A percentile compares a stretch with the other conserved stretches of the same genome.
Conservation (phyloP, 2,113 vertebrate species). For the Dendrocopos noguchii region DNA sequence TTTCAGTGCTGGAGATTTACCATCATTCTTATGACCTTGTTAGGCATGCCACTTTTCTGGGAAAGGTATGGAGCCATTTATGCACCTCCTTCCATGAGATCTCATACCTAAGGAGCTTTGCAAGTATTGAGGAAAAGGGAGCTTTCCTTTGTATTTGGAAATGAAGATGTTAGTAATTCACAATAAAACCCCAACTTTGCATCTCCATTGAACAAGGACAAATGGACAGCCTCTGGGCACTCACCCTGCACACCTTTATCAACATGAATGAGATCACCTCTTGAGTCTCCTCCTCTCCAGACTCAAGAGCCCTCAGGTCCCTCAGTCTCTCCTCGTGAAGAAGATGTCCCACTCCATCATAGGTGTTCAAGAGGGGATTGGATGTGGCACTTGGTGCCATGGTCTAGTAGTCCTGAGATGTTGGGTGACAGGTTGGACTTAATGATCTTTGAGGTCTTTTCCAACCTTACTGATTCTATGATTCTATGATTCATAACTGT, state of each 20-base stretch:
- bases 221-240: not conserved
- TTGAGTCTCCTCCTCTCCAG: too few relatives aligned
- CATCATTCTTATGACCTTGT: slow-evolving; percentile 14
- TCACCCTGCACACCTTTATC: too few relatives aligned
- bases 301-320: too few relatives aligned
- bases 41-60: not conserved
- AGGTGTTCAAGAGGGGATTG: too few relatives aligned
- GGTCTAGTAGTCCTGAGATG: too few relatives aligned
- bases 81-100: not conserved
- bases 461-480: too few relatives aligned
- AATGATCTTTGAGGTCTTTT: too few relatives aligned
- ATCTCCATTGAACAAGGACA: not conserved
- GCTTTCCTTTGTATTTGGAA: not conserved
- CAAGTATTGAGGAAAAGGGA: not conserved
- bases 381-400: too few relatives aligned
- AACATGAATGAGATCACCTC: too few relatives aligned
- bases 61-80: not conserved
- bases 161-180: slow-evolving; percentile 2
- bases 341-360: too few relatives aligned
- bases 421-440: too few relatives aligned
- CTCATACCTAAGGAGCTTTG: not conserved
- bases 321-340: too few relatives aligned
- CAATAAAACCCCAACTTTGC: not conserved
- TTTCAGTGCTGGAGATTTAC: not conserved
- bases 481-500: not conserved